These are phyloP conservation scores for Casuarius casuarius DNA, from an alignment of 2,113 vertebrate genomes.

Conservation along the genomic window DNA sequence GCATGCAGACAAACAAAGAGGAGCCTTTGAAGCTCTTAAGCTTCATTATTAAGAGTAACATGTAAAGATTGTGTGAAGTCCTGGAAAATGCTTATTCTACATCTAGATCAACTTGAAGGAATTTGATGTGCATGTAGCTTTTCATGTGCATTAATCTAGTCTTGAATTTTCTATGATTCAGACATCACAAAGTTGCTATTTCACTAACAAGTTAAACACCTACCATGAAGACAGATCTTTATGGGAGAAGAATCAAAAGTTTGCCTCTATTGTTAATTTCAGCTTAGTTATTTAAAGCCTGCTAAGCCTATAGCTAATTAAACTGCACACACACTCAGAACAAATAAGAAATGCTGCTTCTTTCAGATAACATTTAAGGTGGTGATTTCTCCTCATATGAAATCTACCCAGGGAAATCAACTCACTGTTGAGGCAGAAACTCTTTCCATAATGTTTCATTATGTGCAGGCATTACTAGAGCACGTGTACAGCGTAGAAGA, in stretches of 20 bases:
- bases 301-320: slow-evolving; percentile 33
- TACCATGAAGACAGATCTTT: neutral
- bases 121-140: neutral
- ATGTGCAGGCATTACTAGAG: neutral
- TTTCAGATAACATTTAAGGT: slow-evolving; percentile 43
- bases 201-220: neutral
- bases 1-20: neutral
- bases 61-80: neutral
- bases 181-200: neutral
- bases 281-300: neutral
- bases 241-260: neutral
- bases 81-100: neutral
- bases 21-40: neutral
- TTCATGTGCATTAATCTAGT: neutral
- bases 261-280: neutral
- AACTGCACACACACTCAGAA: neutral
- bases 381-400: slow-evolving; percentile 1
- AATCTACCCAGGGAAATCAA: slow-evolving; percentile 43
- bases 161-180: neutral
- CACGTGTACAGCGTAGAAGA: neutral
- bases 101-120: neutral
- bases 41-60: neutral
- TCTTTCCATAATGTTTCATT: slow-evolving; percentile 5
- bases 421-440: slow-evolving; percentile 25
- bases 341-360: slow-evolving; percentile 1